Evolutionary conservation across 1,140 invertebrate species (phyloP), one percentile per base, ranked within the genome.

Genomic region (Leptinotarsa texana): DNA sequence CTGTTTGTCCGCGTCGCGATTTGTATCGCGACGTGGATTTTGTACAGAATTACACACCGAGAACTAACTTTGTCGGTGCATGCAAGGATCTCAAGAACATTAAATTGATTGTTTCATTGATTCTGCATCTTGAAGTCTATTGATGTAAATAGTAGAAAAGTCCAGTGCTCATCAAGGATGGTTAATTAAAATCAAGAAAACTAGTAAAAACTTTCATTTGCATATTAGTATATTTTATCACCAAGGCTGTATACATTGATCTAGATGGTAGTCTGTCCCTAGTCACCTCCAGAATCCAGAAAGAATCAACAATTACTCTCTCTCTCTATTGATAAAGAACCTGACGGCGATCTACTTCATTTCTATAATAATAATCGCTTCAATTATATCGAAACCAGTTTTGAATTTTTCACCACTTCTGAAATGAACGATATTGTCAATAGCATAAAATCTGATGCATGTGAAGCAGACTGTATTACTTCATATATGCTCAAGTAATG

Each of bases 1-100:
- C 22, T 76, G 77, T 15, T 76, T 83, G 13, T n/a, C n/a, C n/a
- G n/a, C n/a, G n/a, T 77, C 77, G 68, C 62, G 87, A 42, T 88
- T 89, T 75, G 76, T 83, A 3, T 73, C 81, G 6, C 75, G 85
- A 4, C 75, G 87, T 65, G 57, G 33, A 22, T 24, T 33, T 27
- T 63, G 51, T 67, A 33, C 22, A 24, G 49, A 57, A 1, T 17
- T 13, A 57, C 1, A 57, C 1, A 13, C 49, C 0, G 49, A 57
- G 1, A 57, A 57, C 1, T 17, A 57, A 57, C n/a, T 51, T 51
- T 51, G 13, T 51, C 4, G 49, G 49, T 15, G 49, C 49, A 51
- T 8, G 6, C 27, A 33, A 33, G 27, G 1, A 33, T 8, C 27
- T 33, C 6, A 33, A 8, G 6, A 33, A 33, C 5, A 33, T 8